Conservation (phyloP, 1,140 invertebrate species). For the Drosophila littoralis region DNA sequence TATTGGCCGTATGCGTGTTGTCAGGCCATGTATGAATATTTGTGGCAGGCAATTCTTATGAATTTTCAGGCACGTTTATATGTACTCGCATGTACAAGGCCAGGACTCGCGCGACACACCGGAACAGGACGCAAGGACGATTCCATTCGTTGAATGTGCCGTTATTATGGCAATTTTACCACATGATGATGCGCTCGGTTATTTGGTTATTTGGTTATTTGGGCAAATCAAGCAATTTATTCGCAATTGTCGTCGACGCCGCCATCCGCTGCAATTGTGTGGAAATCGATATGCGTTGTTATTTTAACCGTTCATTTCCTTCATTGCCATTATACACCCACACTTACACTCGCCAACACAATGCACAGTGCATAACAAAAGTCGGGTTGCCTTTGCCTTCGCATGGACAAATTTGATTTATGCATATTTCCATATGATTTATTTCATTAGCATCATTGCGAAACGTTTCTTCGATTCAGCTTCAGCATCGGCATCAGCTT, state of each 20-base stretch:
- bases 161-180: slow-evolving; percentile 77
- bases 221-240: slow-evolving; percentile 80
- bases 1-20: slow-evolving; percentile 79
- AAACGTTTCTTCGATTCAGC: slow-evolving; percentile 21
- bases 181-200: slow-evolving; percentile 76
- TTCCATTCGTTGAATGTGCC: slow-evolving; percentile 64
- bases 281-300: slow-evolving; percentile 82
- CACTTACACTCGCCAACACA: slow-evolving; percentile 13
- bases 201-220: slow-evolving; percentile 74
- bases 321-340: slow-evolving; percentile 62
- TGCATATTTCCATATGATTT: slow-evolving; percentile 83
- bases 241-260: slow-evolving; percentile 73
- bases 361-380: slow-evolving; percentile 29
- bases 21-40: slow-evolving; percentile 78
- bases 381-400: slow-evolving; percentile 33
- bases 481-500: slow-evolving; percentile 13
- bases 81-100: slow-evolving; percentile 4
- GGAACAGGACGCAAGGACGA: slow-evolving; percentile 66
- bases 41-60: slow-evolving; percentile 80
- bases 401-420: slow-evolving; percentile 74
- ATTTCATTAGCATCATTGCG: slow-evolving; percentile 78
- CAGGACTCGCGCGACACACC: slow-evolving; percentile 26
- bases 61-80: slow-evolving; percentile 69
- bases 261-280: slow-evolving; percentile 70
- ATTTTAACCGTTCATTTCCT: slow-evolving; percentile 81